phyloP scores from a whole-genome alignment of 1,140 invertebrate species.

The Trinorchestia longiramus region DNA sequence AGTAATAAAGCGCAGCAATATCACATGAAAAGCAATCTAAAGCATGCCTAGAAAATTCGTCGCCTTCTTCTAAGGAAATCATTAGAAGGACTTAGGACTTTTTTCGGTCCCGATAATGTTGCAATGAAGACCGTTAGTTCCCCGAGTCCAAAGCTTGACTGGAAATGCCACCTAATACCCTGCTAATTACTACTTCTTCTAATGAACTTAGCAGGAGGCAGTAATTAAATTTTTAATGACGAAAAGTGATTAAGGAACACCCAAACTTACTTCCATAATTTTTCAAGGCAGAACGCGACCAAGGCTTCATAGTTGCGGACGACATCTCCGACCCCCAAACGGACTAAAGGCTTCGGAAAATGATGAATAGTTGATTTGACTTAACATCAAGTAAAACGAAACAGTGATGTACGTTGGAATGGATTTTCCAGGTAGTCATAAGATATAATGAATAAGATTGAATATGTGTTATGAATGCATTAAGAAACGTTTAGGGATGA shows the following conservation, averaged over 20 bases:
- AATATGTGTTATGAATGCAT: too few species aligned
- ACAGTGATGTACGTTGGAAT: too few species aligned
- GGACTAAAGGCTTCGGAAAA: background rate
- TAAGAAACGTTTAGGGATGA: too few species aligned
- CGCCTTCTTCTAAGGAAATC: constrained; percentile 17
- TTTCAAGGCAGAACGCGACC: constrained; percentile 60
- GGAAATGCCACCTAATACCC: constrained; percentile 53
- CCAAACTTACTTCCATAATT: constrained; percentile 67
- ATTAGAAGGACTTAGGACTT: constrained; percentile 47
- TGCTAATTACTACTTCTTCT: constrained; percentile 67
- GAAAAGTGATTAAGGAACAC: constrained; percentile 67
- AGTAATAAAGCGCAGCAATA: background rate
- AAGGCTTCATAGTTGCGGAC: background rate
- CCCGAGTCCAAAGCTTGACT: constrained; percentile 50
- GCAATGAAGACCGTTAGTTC: constrained; percentile 53
- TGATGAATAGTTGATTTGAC: too few species aligned
- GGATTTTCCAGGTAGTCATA: too few species aligned
- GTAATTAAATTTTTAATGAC: constrained; percentile 67
- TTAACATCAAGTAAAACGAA: too few species aligned
- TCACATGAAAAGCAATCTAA: background rate
- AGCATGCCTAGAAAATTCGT: background rate
- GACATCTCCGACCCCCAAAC: background rate
- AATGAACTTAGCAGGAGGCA: constrained; percentile 67
- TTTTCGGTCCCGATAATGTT: constrained; percentile 41
- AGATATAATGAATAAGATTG: too few species aligned